Percentiles rank a stretch among this genome's conserved stretches.
Evolutionary conservation across 2,113 vertebrate genomes (phyloP).

Genomic region (Centropus bengalensis): DNA sequence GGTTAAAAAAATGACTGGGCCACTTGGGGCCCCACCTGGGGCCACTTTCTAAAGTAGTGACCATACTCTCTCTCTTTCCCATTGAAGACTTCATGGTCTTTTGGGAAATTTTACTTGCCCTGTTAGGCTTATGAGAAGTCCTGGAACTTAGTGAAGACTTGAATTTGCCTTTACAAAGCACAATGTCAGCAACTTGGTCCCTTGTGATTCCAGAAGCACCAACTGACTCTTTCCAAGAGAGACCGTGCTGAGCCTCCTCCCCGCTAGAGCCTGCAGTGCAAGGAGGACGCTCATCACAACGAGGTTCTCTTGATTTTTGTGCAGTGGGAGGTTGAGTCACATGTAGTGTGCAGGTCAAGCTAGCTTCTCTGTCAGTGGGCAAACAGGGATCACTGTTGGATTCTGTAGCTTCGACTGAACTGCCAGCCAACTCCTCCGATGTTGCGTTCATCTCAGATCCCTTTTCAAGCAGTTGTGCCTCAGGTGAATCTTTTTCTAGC

Average conservation of each 20-base stretch:
- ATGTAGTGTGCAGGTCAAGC: not conserved
- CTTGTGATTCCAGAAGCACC: slow-evolving; percentile 5
- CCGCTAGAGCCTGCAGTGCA: not conserved
- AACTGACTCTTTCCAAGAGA: slow-evolving; percentile 25
- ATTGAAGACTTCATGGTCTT: not conserved
- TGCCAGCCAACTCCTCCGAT: not conserved
- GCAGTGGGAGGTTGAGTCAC: not conserved
- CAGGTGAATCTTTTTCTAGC: not conserved
- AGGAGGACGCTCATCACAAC: not conserved
- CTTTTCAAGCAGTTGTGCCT: slow-evolving; percentile 8
- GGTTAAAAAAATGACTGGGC: not conserved
- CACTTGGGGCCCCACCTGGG: not conserved
- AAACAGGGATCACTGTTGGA: not conserved
- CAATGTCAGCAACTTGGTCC: not conserved
- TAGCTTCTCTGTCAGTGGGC: not conserved
- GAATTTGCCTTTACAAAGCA: not conserved
- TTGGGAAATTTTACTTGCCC: not conserved
- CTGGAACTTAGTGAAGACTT: not conserved
- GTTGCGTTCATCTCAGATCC: not conserved
- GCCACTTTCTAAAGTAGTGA: not conserved
- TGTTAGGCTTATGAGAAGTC: not conserved
- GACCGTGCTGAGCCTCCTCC: slow-evolving; percentile 25
- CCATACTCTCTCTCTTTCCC: not conserved
- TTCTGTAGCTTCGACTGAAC: not conserved
- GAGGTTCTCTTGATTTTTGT: slow-evolving; percentile 16